These are phyloP conservation scores for Cyanocitta stelleri DNA, from an alignment of 2,113 vertebrate species.

Conservation along the genomic window DNA sequence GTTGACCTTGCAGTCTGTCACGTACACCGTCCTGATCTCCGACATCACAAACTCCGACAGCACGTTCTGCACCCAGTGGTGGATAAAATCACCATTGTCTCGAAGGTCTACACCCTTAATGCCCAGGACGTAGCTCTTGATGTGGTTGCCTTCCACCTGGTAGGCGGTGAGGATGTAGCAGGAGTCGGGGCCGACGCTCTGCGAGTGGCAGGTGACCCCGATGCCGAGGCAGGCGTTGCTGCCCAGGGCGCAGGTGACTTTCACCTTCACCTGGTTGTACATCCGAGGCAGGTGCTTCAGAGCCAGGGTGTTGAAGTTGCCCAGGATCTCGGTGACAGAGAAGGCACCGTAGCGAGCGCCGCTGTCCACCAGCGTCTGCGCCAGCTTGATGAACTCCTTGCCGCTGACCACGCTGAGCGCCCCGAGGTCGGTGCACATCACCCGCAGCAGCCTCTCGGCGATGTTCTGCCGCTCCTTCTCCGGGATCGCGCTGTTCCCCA, in stretches of 20 bases:
- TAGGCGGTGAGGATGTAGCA: constrained; percentile 94
- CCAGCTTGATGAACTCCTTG: constrained; percentile 96
- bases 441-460: constrained; percentile 88
- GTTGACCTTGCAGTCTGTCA: constrained; percentile 87
- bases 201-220: constrained; percentile 93
- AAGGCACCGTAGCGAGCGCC: constrained; percentile 94
- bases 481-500: constrained; percentile 81
- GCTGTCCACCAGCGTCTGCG: constrained; percentile 93
- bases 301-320: constrained; percentile 92
- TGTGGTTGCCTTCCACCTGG: constrained; percentile 90
- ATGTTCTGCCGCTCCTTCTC: constrained; percentile 98
- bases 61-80: constrained; percentile 98
- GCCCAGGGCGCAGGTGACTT: constrained; percentile 95
- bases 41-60: constrained; percentile 98
- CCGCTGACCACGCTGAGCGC: constrained; percentile 87
- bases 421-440: constrained; percentile 93
- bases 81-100: constrained; percentile 90
- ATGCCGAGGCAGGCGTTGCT: constrained; percentile 93
- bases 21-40: constrained; percentile 92
- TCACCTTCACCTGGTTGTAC: constrained; percentile 99
- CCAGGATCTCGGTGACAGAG: constrained; percentile 90
- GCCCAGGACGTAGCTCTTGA: constrained; percentile 91
- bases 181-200: constrained; percentile 85
- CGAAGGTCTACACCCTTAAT: constrained; percentile 86
- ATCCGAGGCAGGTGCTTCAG: constrained; percentile 94